Conservation (phyloP, 1,140 invertebrate species). For the Calosoma granatense region DNA sequence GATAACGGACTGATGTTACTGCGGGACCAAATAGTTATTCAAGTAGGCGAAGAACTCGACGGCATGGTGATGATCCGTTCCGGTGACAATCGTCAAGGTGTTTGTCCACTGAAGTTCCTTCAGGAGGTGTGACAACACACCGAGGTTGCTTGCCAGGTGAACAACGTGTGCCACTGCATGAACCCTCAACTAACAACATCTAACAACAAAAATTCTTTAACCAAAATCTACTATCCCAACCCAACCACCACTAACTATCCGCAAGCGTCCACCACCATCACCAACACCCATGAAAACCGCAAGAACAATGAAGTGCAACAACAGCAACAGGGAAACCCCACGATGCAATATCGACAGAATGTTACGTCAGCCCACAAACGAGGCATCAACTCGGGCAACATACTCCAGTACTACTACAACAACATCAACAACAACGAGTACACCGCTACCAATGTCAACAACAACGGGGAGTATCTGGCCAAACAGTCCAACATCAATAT, state of each 20-base stretch:
- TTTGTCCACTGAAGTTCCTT: slow-evolving; percentile 73
- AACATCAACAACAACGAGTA: slow-evolving; percentile 39
- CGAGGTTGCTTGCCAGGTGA: slow-evolving; percentile 30
- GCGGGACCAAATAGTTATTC: slow-evolving; percentile 65
- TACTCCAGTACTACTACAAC: slow-evolving; percentile 32
- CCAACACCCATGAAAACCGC: slow-evolving; percentile 24
- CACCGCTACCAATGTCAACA: slow-evolving; percentile 27
- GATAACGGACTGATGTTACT: slow-evolving; percentile 49
- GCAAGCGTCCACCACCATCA: slow-evolving; percentile 36
- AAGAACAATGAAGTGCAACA: slow-evolving; percentile 15
- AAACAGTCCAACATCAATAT: slow-evolving; percentile 29
- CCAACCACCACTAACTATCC: slow-evolving; percentile 35
- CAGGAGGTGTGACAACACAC: slow-evolving; percentile 44
- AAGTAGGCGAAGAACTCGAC: slow-evolving; percentile 81
- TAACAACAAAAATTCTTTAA: slow-evolving; percentile 20
- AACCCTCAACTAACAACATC: slow-evolving; percentile 22
- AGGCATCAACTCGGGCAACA: slow-evolving; percentile 31
- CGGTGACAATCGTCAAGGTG: slow-evolving; percentile 70
- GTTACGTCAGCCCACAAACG: not conserved
- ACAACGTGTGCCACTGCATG: slow-evolving; percentile 26
- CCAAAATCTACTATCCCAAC: slow-evolving; percentile 32
- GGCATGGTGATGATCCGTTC: slow-evolving; percentile 90
- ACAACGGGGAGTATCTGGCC: slow-evolving; percentile 23
- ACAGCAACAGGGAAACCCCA: slow-evolving; percentile 20
- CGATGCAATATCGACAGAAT: slow-evolving; percentile 20